phyloP scores from a whole-genome alignment of 2,113 vertebrate species.

The Tautogolabrus adspersus region DNA sequence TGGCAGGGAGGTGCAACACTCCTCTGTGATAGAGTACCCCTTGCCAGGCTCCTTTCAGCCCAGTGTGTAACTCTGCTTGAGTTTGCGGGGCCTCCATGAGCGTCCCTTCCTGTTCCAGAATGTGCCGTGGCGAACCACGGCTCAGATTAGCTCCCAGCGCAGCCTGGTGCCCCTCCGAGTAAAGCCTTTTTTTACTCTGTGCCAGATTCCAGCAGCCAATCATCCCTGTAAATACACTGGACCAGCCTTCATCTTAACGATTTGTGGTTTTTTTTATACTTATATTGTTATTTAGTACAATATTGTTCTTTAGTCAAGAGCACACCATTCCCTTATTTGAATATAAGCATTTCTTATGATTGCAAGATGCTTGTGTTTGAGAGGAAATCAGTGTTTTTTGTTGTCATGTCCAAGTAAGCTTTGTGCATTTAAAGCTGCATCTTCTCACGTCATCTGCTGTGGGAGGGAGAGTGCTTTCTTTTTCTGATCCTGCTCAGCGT shows the following conservation, averaged over 20 bases:
- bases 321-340: background rate
- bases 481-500: conserved; percentile 12
- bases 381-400: background rate
- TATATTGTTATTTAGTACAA: background rate
- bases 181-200: conserved; percentile 28
- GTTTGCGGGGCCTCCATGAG: conserved; percentile 72
- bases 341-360: background rate
- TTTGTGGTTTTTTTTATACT: background rate
- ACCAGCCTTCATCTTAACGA: conserved; percentile 19
- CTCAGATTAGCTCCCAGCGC: conserved; percentile 78
- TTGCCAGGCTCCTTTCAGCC: conserved; percentile 79
- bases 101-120: conserved; percentile 79
- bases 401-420: background rate
- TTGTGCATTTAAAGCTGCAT: background rate
- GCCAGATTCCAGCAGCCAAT: conserved; percentile 63
- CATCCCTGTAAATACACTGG: conserved; percentile 15
- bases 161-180: conserved; percentile 67
- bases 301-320: background rate
- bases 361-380: background rate
- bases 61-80: conserved; percentile 74
- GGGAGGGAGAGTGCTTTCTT: conserved; percentile 1
- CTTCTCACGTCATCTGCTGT: background rate
- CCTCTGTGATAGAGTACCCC: conserved; percentile 70
- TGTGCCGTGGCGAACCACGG: conserved; percentile 56
- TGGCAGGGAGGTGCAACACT: conserved; percentile 76